A percentile compares a stretch with the other conserved stretches of the same genome.
phyloP scores from a whole-genome alignment of 2,888 invertebrate genomes.

The Chironomus riparius region DNA sequence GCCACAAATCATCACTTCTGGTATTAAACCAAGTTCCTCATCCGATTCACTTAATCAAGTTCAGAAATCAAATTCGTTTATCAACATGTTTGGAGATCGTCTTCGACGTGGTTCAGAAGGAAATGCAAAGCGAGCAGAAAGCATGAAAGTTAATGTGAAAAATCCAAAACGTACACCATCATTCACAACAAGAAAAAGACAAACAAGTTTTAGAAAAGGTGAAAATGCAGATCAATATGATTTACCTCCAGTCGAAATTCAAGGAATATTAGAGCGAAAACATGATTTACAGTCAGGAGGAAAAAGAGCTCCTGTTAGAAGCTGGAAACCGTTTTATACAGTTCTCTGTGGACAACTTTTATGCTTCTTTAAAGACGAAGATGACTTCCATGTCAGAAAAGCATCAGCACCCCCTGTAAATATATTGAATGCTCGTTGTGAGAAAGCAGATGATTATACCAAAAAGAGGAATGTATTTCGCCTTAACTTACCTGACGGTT shows the following conservation, averaged over 20 bases:
- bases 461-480: constrained; percentile 93
- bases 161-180: constrained; percentile 87
- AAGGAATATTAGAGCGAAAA: constrained; percentile 85
- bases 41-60: constrained; percentile 43
- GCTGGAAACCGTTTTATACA: constrained; percentile 92
- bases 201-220: constrained; percentile 75
- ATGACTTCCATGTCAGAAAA: constrained; percentile 79
- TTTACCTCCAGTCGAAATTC: constrained; percentile 86
- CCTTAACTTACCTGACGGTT: constrained; percentile 76
- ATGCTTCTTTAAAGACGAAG: constrained; percentile 95
- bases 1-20: constrained; percentile 28
- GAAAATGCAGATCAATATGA: constrained; percentile 50
- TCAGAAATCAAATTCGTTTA: constrained; percentile 51
- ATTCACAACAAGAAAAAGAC: constrained; percentile 83
- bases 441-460: constrained; percentile 85
- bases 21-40: neutral
- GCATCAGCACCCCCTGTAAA: constrained; percentile 81
- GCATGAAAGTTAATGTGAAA: constrained; percentile 76
- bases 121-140: constrained; percentile 74
- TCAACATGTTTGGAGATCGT: constrained; percentile 55
- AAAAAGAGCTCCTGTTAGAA: constrained; percentile 86
- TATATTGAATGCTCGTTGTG: constrained; percentile 68
- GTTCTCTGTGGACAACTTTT: constrained; percentile 93
- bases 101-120: constrained; percentile 50
- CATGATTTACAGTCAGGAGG: constrained; percentile 90